phyloP scores from a whole-genome alignment of 2,888 invertebrate genomes.

The Calameuta pallipes region DNA sequence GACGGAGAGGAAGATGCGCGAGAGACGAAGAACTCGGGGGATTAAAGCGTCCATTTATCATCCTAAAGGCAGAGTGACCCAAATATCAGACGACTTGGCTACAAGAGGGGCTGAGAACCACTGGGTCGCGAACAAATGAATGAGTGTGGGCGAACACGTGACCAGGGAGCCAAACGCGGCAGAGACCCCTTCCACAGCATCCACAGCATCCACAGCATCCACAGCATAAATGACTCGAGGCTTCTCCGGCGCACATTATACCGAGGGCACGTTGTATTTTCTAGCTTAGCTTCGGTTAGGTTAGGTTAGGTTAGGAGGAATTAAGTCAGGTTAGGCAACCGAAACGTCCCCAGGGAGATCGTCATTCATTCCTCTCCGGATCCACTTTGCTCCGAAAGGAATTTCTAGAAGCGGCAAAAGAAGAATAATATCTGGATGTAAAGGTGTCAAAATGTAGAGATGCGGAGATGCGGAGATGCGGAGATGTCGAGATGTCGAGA shows the following conservation, averaged over 20 bases:
- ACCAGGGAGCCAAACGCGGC: conserved; percentile 48
- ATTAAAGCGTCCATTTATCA: neutral
- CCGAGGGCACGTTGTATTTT: conserved; percentile 28
- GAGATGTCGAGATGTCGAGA: too few relatives aligned
- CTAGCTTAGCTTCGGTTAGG: conserved; percentile 30
- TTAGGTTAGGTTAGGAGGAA: conserved; percentile 26
- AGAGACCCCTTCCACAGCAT: conserved; percentile 28
- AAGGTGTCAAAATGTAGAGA: too few relatives aligned
- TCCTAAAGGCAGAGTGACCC: conserved; percentile 32
- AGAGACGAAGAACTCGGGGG: too few relatives aligned
- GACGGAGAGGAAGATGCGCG: too few relatives aligned
- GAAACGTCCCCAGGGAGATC: neutral
- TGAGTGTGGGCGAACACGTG: conserved; percentile 60
- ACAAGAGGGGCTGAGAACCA: conserved; percentile 43
- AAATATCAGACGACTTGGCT: conserved; percentile 36
- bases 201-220: neutral
- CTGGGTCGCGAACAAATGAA: conserved; percentile 56
- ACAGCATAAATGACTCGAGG: conserved; percentile 44
- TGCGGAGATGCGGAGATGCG: too few relatives aligned
- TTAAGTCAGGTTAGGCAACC: conserved; percentile 24
- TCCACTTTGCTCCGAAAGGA: too few relatives aligned
- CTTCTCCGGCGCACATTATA: conserved; percentile 34
- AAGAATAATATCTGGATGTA: too few relatives aligned
- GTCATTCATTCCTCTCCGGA: too few relatives aligned
- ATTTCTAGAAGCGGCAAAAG: too few relatives aligned